Evolutionary conservation across 2,113 vertebrate species (phyloP).

Genomic region (Manacus vitellinus): DNA sequence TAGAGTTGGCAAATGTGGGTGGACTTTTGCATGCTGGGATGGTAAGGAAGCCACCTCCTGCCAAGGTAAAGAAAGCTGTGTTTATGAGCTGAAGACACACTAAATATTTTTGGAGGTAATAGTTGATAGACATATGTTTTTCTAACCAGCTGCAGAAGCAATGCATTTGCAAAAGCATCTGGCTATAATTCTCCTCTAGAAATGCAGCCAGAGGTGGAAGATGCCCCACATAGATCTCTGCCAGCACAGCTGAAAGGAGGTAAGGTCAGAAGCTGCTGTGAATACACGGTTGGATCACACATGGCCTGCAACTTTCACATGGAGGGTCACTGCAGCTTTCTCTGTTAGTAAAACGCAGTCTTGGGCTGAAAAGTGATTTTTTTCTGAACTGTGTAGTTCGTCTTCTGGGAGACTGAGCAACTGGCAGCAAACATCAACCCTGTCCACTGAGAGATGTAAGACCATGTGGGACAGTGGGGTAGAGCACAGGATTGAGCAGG

Average conservation of each 20-base stretch:
- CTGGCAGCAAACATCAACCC: neutral
- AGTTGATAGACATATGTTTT: neutral
- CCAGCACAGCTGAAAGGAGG: neutral
- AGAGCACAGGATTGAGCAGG: rapidly evolving
- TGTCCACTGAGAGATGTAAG: neutral
- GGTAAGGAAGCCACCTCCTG: neutral
- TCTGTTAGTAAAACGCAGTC: neutral
- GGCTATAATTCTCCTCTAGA: neutral
- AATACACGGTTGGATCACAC: neutral
- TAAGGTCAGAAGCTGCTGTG: neutral
- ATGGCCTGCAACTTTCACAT: neutral
- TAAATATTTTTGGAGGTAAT: neutral
- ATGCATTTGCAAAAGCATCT: neutral
- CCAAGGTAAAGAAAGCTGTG: neutral
- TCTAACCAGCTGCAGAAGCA: neutral
- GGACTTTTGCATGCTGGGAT: neutral
- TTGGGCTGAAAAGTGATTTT: neutral
- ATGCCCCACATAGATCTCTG: rapidly evolving
- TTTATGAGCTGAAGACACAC: neutral
- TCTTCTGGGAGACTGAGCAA: neutral
- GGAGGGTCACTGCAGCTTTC: neutral
- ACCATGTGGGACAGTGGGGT: rapidly evolving
- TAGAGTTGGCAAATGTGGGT: neutral
- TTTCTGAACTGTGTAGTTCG: neutral
- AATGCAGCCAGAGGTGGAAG: neutral